Evolutionary conservation across 2,113 vertebrate species (phyloP).

Genomic region (Charina bottae): DNA sequence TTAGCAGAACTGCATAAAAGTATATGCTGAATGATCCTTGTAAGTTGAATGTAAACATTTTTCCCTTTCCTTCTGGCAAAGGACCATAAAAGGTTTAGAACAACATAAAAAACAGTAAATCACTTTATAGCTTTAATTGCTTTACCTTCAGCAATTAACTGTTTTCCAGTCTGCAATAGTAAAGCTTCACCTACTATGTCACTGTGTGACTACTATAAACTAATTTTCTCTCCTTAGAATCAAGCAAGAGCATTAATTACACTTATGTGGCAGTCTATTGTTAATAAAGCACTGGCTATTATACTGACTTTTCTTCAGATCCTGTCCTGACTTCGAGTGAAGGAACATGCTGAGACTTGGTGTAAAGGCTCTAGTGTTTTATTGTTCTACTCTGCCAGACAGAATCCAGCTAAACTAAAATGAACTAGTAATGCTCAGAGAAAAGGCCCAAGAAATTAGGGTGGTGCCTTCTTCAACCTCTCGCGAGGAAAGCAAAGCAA

Average conservation of each 20-base stretch:
- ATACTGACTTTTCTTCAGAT: background rate
- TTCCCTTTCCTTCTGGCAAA: background rate
- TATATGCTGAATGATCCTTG: background rate
- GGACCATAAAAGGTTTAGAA: background rate
- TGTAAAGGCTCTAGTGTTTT: too few species aligned
- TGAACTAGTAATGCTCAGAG: too few species aligned
- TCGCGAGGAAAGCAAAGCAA: too few species aligned
- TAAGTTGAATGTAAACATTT: background rate
- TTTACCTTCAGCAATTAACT: background rate
- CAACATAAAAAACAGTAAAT: background rate
- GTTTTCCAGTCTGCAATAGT: background rate
- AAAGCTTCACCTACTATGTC: background rate
- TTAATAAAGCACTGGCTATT: background rate
- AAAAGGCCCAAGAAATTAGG: too few species aligned
- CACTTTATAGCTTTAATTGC: background rate
- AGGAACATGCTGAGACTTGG: too few species aligned
- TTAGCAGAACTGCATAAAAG: background rate
- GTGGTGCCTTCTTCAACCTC: too few species aligned
- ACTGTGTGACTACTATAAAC: background rate
- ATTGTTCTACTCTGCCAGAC: too few species aligned
- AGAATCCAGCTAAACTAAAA: too few species aligned
- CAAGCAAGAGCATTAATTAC: background rate
- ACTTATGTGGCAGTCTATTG: background rate
- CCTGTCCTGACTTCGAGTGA: too few species aligned
- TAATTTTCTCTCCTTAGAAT: background rate